phyloP scores from a whole-genome alignment of 30 jellyfish, hydroid and myxozoan genomes.

The Haliclystus octoradiatus region DNA sequence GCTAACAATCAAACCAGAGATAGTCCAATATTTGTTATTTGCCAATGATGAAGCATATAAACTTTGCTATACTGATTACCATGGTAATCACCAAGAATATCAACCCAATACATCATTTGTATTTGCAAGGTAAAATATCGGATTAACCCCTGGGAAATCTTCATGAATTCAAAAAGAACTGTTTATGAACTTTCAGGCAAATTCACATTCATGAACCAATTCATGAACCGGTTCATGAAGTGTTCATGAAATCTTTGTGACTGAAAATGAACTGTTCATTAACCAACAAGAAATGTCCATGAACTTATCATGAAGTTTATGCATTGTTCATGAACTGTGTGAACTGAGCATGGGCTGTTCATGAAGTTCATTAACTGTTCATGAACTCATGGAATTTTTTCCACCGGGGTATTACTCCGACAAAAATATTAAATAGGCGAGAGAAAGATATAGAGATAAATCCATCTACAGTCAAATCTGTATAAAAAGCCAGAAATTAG shows the following conservation, averaged over 20 bases:
- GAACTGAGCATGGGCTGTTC: too few species aligned
- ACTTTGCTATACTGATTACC: conserved; percentile 67
- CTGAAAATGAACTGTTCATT: too few species aligned
- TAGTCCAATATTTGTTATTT: conserved; percentile 47
- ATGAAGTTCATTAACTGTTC: background rate
- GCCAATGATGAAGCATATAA: conserved; percentile 63
- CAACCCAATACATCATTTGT: conserved; percentile 68
- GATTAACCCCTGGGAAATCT: background rate
- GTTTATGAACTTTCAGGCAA: too few species aligned
- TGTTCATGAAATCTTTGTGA: too few species aligned
- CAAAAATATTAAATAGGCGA: background rate
- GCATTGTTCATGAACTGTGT: too few species aligned
- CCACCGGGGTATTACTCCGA: background rate
- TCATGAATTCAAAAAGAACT: too few species aligned
- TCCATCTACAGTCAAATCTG: background rate
- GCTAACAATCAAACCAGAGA: conserved; percentile 44
- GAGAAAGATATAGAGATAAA: too few species aligned
- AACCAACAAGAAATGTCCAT: too few species aligned
- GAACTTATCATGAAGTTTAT: too few species aligned
- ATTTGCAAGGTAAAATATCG: conserved; percentile 43
- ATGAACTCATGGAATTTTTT: background rate
- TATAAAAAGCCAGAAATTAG: background rate
- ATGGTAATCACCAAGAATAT: conserved; percentile 74
- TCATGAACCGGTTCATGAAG: too few species aligned
- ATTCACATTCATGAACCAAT: too few species aligned